Conservation (phyloP, 35 echinoderm and acorn worm genomes). For the Patiria miniata region DNA sequence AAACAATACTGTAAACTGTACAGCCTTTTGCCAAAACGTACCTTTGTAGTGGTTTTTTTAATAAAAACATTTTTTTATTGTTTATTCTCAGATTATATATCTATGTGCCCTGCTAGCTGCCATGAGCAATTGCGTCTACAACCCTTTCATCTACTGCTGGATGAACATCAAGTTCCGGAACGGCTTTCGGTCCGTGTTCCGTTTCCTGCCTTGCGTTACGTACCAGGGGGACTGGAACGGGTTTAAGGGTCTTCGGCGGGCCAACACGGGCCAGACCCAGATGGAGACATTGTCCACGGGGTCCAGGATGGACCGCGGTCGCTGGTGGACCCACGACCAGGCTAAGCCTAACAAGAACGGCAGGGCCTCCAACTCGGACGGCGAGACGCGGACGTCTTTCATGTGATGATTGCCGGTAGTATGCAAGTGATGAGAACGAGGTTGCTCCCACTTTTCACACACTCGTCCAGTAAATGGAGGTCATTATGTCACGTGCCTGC, state of each 20-base stretch:
- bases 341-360: conserved; percentile 10
- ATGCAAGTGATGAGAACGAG: not conserved
- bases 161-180: conserved; percentile 99
- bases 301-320: conserved; percentile 30
- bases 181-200: conserved; percentile 89
- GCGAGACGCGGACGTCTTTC: not conserved
- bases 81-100: conserved; percentile 32
- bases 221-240: conserved; percentile 71
- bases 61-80: not conserved
- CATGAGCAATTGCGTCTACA: conserved; percentile 97
- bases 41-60: no score
- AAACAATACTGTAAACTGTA: no score
- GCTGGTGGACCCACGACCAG: conserved; percentile 30
- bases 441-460: not conserved
- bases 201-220: conserved; percentile 69
- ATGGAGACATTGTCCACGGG: conserved; percentile 62
- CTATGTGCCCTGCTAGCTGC: conserved; percentile 61
- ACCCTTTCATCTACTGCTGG: conserved; percentile 96
- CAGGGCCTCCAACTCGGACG: not conserved
- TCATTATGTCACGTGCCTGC: not conserved
- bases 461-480: not conserved
- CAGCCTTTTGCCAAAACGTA: no score
- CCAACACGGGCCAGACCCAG: conserved; percentile 66
- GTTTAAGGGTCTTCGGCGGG: conserved; percentile 40
- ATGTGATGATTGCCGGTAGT: not conserved